These are phyloP conservation scores for Eubasilissa splendida DNA, from an alignment of 2,888 invertebrate species.

Conservation along the genomic window DNA sequence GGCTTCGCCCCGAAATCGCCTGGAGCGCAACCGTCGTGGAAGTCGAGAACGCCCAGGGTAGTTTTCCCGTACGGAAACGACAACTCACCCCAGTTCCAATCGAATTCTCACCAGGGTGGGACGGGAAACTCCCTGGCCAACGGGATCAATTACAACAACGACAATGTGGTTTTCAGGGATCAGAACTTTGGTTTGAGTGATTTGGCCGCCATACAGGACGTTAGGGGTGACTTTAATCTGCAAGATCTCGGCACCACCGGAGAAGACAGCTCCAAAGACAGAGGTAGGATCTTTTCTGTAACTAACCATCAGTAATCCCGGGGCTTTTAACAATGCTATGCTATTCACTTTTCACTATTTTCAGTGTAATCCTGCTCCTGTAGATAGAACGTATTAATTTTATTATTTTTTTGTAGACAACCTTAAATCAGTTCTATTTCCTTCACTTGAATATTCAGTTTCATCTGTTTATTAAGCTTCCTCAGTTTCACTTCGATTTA, in stretches of 20 bases:
- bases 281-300: conserved; percentile 29
- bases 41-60: conserved; percentile 69
- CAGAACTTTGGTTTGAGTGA: conserved; percentile 76
- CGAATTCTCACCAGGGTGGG: conserved; percentile 66
- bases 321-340: too few species aligned
- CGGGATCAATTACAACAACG: conserved; percentile 63
- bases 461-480: too few species aligned
- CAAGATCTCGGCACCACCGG: conserved; percentile 74
- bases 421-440: too few species aligned
- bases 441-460: too few species aligned
- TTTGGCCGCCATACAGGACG: conserved; percentile 69
- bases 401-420: too few species aligned
- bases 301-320: too few species aligned
- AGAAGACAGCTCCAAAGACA: conserved; percentile 60
- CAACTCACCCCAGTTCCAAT: conserved; percentile 63
- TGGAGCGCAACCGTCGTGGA: conserved; percentile 62
- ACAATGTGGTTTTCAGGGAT: conserved; percentile 74
- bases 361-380: too few species aligned
- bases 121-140: conserved; percentile 54
- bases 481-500: too few species aligned
- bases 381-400: too few species aligned
- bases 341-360: too few species aligned
- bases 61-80: conserved; percentile 68
- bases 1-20: conserved; percentile 62
- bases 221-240: conserved; percentile 73